Evolutionary conservation across 2,888 invertebrate species (phyloP).

Genomic region (Drosophila ustulata): DNA sequence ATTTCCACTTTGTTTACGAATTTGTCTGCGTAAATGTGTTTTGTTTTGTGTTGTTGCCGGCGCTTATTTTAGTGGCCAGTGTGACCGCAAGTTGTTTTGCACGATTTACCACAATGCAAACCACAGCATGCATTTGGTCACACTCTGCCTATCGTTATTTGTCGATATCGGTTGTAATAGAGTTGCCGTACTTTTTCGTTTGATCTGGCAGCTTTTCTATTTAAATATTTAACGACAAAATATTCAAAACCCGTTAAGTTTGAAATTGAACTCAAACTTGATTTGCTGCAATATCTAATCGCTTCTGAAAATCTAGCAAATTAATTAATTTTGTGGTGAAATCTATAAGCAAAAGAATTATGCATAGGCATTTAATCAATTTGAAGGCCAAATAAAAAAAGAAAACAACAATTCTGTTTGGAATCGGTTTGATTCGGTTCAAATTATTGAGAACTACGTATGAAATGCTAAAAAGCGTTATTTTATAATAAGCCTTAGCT

Average conservation of each 20-base stretch:
- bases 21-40: conserved; percentile 29
- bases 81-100: background rate
- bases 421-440: background rate
- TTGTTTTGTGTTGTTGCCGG: conserved; percentile 41
- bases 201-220: background rate
- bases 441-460: background rate
- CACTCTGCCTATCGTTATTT: background rate
- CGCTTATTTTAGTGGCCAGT: conserved; percentile 21
- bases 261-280: background rate
- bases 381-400: background rate
- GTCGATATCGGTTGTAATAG: conserved; percentile 5
- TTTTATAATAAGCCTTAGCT: background rate
- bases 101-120: background rate
- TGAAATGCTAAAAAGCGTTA: background rate
- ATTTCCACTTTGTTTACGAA: conserved; percentile 45
- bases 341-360: too few species aligned
- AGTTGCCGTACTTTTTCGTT: background rate
- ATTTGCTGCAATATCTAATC: too few species aligned
- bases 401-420: background rate
- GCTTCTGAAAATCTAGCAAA: too few species aligned
- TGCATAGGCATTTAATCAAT: background rate
- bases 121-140: background rate
- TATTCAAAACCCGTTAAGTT: background rate
- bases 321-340: too few species aligned
- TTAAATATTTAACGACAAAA: background rate